Evolutionary conservation across 1,140 invertebrate species (phyloP).

Genomic region (Drosophila prosaltans): DNA sequence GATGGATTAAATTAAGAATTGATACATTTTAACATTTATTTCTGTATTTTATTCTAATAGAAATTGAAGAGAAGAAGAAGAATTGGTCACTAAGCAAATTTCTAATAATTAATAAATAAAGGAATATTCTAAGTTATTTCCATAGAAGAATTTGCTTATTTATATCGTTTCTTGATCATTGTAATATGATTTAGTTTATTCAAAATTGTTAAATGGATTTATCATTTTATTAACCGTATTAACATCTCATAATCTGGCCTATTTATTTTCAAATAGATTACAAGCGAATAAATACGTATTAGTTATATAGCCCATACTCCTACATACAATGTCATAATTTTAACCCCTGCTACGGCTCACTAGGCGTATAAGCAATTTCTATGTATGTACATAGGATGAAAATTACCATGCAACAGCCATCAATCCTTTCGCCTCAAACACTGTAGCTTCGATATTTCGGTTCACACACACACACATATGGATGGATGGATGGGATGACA

Average conservation of each 20-base stretch:
- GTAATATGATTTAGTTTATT: too few relatives aligned
- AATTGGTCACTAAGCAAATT: too few relatives aligned
- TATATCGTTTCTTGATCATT: too few relatives aligned
- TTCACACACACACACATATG: conserved; percentile 18
- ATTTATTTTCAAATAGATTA: conserved; percentile 29
- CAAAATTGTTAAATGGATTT: not conserved
- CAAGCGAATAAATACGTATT: conserved; percentile 36
- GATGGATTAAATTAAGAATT: too few relatives aligned
- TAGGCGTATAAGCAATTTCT: conserved; percentile 58
- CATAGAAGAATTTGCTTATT: too few relatives aligned
- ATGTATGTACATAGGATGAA: conserved; percentile 30
- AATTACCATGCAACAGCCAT: conserved; percentile 59
- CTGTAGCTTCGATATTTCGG: not conserved
- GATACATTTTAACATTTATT: too few relatives aligned
- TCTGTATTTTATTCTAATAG: too few relatives aligned
- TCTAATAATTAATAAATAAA: too few relatives aligned
- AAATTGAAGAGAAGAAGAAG: too few relatives aligned
- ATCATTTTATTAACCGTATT: not conserved
- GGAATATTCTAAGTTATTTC: too few relatives aligned
- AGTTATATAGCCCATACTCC: not conserved
- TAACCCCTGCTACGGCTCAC: conserved; percentile 41
- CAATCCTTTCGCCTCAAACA: conserved; percentile 53
- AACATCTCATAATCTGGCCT: not conserved
- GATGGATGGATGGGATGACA: conserved; percentile 35
- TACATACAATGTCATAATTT: conserved; percentile 18